These are phyloP conservation scores for Sylvicola fuscatus DNA, from an alignment of 2,888 invertebrate species.

Conservation along the genomic window DNA sequence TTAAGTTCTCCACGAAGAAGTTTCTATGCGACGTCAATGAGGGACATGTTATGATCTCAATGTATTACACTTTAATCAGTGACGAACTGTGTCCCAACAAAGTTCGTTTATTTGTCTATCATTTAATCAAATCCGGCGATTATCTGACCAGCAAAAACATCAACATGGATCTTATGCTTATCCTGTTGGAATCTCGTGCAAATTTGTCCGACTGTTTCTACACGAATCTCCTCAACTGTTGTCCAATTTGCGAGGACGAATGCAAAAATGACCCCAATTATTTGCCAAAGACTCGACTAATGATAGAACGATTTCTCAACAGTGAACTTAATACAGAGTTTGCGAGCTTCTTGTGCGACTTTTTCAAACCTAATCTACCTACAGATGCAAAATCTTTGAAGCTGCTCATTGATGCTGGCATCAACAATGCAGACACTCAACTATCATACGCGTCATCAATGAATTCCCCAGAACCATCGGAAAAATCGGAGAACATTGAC, in stretches of 20 bases:
- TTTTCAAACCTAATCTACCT: constrained; percentile 36
- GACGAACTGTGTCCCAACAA: constrained; percentile 46
- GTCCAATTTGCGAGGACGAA: constrained; percentile 22
- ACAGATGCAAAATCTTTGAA: constrained; percentile 49
- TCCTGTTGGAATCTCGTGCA: constrained; percentile 22
- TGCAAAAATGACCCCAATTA: constrained; percentile 23
- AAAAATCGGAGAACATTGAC: constrained; percentile 25
- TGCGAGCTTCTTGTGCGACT: constrained; percentile 26
- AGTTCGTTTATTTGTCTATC: constrained; percentile 52
- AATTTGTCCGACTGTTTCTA: constrained; percentile 25
- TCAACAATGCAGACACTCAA: constrained; percentile 27
- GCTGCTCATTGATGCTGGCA: constrained; percentile 56
- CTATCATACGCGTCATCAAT: constrained; percentile 23
- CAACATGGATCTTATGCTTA: constrained; percentile 21
- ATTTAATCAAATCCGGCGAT: constrained; percentile 44
- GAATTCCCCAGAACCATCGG: constrained; percentile 24
- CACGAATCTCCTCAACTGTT: constrained; percentile 29
- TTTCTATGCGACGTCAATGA: constrained; percentile 73
- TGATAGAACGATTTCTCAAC: constrained; percentile 25
- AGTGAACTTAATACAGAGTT: constrained; percentile 22
- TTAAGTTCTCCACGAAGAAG: constrained; percentile 93
- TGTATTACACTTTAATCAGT: constrained; percentile 57
- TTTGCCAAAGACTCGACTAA: constrained; percentile 20
- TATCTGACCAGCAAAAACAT: constrained; percentile 27
- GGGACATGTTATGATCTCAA: constrained; percentile 74